phyloP scores from a whole-genome alignment of 1,140 invertebrate genomes.

The Megalonaias nervosa region DNA sequence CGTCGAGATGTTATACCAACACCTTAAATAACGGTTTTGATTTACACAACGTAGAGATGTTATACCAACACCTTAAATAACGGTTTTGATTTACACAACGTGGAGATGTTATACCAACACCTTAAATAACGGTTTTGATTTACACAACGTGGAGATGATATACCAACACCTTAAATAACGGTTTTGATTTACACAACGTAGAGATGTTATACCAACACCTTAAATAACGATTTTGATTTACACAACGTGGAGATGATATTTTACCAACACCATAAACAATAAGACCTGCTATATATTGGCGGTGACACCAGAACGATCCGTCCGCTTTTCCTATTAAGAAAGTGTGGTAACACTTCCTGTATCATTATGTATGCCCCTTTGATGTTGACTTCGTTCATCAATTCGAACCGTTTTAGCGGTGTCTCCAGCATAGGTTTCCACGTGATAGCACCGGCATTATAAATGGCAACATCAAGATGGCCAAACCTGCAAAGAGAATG shows the following conservation, averaged over 20 bases:
- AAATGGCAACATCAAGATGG: conserved; percentile 52
- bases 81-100: background rate
- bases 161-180: background rate
- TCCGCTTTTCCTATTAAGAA: conserved; percentile 48
- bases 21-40: too few relatives aligned
- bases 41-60: background rate
- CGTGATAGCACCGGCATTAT: conserved; percentile 59
- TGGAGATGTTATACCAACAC: background rate
- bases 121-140: too few relatives aligned
- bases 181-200: background rate
- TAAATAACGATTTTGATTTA: too few relatives aligned
- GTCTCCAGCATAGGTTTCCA: conserved; percentile 57
- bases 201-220: background rate
- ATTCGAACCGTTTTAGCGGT: conserved; percentile 50
- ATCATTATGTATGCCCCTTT: conserved; percentile 55
- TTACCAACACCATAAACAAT: background rate
- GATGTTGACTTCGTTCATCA: conserved; percentile 58
- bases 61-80: background rate
- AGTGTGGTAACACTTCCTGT: conserved; percentile 49
- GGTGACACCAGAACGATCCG: conserved; percentile 56
- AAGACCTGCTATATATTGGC: conserved; percentile 59
- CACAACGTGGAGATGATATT: background rate
- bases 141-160: background rate
- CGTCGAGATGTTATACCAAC: background rate
- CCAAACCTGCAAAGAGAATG: conserved; percentile 42